Evolutionary conservation across 1,140 invertebrate genomes (phyloP), one percentile per base, ranked within the genome.

Genomic region (Ptiloglossa arizonensis): DNA sequence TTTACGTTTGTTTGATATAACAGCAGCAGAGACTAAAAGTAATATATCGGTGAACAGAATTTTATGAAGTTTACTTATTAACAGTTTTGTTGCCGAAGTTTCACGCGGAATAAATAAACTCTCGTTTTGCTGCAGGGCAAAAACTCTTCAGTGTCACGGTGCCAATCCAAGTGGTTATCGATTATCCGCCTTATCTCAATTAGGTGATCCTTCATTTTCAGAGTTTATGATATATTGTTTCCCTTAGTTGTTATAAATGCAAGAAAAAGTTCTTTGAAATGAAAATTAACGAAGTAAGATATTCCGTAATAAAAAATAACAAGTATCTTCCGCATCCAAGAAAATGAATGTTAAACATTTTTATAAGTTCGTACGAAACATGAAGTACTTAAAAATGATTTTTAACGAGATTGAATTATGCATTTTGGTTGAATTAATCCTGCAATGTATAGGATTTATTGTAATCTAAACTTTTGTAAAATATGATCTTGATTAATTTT

Each of bases 191-290:
- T 50, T 52, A 17, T 8, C 64, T 22, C 17, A 8, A 50, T 6
- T 48, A 24, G 46, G 17, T 35, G 17, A 67, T 67, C 64, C 27
- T 67, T 67, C 32, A 52, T 52, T 67, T 64, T 67, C 64, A 50
- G 17, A 8, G 15, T n/a, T 35, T n/a, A 35, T 52, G 64, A 67
- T 67, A 52, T 52, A 67, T 67, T 67, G 27, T 67, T 52, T 13
- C 5, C 17, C 29, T 22, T 52, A 46, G n/a, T 6, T 35, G n/a
- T 29, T 11, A 24, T 15, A 35, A 35, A 50, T 35, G 29, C 5
- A 17, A 24, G 29, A 8, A 1, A 29, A 5, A 15, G 29, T 50
- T 6, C 3, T 8, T 13, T 4, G 46, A 22, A 46, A 52, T 32
- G 19, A 52, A 35, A 50, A 24, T 41, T 17, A 17, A 41, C 24